Conservation (phyloP, 2,113 vertebrate genomes). For the Macrotus californicus region DNA sequence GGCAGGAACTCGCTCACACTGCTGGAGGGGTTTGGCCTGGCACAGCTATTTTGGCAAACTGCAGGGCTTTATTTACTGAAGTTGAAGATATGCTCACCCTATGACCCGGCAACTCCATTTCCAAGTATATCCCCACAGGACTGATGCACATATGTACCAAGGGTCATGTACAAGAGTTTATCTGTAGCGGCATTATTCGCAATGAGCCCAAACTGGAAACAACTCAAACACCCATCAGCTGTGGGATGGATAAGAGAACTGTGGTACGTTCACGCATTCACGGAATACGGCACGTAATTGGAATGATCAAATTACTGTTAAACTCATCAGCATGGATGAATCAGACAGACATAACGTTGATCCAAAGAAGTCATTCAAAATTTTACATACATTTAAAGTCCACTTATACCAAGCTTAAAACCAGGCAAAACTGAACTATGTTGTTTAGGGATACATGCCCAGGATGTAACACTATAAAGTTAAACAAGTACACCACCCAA, state of each 20-base stretch:
- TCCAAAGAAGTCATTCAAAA: not conserved
- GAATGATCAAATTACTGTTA: not conserved
- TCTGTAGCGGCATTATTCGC: not conserved
- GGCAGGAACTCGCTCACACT: not conserved
- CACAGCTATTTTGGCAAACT: not conserved
- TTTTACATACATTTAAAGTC: not conserved
- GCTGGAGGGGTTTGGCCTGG: not conserved
- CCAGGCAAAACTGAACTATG: not conserved
- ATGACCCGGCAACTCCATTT: not conserved
- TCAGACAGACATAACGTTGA: not conserved
- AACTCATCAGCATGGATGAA: not conserved
- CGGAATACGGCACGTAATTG: not conserved
- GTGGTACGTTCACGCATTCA: not conserved
- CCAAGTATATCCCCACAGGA: not conserved
- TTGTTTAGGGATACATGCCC: not conserved
- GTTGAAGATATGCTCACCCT: not conserved
- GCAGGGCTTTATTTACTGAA: not conserved
- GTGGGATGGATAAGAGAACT: not conserved
- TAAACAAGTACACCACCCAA: not conserved
- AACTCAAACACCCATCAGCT: not conserved
- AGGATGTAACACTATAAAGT: not conserved
- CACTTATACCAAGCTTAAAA: constrained; percentile 11
- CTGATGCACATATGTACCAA: not conserved
- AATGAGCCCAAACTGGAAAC: not conserved
- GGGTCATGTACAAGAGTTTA: not conserved